Evolutionary conservation across 2,888 invertebrate genomes (phyloP), one percentile per base, ranked within the genome.

Genomic region (Prosapia bicincta): DNA sequence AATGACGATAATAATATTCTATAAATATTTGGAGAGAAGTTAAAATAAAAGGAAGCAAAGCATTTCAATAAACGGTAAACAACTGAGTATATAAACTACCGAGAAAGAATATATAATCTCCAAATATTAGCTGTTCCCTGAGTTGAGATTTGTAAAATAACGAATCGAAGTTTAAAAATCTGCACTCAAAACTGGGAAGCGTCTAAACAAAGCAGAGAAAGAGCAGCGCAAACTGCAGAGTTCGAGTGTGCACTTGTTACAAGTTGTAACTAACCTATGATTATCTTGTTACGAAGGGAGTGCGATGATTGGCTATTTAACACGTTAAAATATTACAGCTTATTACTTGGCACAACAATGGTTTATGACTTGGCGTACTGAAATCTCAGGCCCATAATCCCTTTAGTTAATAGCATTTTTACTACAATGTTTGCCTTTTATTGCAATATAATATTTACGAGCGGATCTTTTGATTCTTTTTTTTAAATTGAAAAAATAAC

Each of bases 251-350:
- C 20, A 54, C 54, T 38, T 20, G 54, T 54, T 20, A 54, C 54
- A 54, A 54, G 54, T 20, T 20, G 54, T 20, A 10, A 54, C 54
- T 10, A 54, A 20, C 54, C 54, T 54, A 54, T 54, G 54, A 54
- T 54, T 54, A 54, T 54, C 54, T 54, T 54, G 54, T 54, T 54
- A 54, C 54, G 10, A 54, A 54, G 54, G 54, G 54, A 54, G 54
- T 54, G 54, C n/a, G 54, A 54, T 54, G 54, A 54, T 54, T 54
- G 54, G 54, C 54, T 54, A 54, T 54, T 54, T 54, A 54, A 54
- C 54, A 20, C 54, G 54, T 54, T 54, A 54, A 54, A 54, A 54
- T 54, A 54, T 54, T 54, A 20, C 54, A 54, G 20, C 13, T 38
- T 38, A 38, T 38, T 38, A 38, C 38, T 38, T 38, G 38, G 38